Evolutionary conservation across 2,888 invertebrate species (phyloP), one percentile per base, ranked within the genome.

Genomic region (Lasius platythorax): DNA sequence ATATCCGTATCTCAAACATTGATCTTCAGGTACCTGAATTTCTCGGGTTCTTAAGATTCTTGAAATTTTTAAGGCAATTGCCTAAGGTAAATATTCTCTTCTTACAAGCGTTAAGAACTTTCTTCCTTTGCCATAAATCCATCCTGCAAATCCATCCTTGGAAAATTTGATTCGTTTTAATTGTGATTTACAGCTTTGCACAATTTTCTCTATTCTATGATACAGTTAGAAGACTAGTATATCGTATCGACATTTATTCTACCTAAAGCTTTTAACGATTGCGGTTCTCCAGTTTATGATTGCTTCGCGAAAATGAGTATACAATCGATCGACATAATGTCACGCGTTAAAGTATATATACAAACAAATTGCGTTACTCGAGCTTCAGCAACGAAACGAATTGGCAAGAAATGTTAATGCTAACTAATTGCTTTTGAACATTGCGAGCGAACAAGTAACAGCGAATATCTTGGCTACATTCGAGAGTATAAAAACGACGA

Each of bases 401-500:
- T 64, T 46, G n/a, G 37, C 37, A 28, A 50, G 46, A 66, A 76
- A 68, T n/a, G 12, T 40, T 68, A 56, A 78, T 6, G 11, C n/a
- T 68, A 78, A 56, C 9, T 37, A 18, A 76, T 78, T n/a, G 53
- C 9, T 12, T 67, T 40, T 56, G 30, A 40, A 56, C 3, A 43
- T 53, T 40, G 46, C 67, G n/a, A n/a, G 66, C 28, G 28, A n/a
- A 50, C n/a, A 56, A 53, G 37, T 37, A 50, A 50, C n/a, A 63
- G 23, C 23, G 33, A 66, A 18, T 53, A 37, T 67, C 12, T 64
- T 76, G 37, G 23, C 37, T 53, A 56, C 12, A n/a, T 12, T 66
- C 37, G n/a, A 66, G 12, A 66, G 37, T 78, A 78, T 78, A 68
- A 78, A 78, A 78, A 56, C n/a, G 33, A 64, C 46, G 66, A 37